Evolutionary conservation across 2,113 vertebrate genomes (phyloP).

Genomic region (Sisor rabdophorus): DNA sequence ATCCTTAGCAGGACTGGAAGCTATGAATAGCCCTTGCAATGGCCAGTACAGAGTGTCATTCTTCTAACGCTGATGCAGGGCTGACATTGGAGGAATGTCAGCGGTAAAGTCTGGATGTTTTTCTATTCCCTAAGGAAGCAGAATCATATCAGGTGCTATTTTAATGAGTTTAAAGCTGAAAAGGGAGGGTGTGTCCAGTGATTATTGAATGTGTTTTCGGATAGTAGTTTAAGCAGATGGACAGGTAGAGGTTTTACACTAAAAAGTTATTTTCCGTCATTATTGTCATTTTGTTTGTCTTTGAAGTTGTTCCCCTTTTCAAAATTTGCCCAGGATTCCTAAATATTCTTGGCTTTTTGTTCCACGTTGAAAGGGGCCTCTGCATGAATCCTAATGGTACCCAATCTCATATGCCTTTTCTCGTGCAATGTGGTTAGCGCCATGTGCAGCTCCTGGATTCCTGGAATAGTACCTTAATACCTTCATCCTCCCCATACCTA

Average conservation of each 20-base stretch:
- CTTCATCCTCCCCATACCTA: constrained; percentile 28
- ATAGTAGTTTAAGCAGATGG: constrained; percentile 63
- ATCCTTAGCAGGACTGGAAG: constrained; percentile 54
- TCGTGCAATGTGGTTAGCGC: constrained; percentile 48
- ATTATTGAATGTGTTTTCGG: constrained; percentile 53
- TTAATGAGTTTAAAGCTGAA: constrained; percentile 70
- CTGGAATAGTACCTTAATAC: constrained; percentile 62
- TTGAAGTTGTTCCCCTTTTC: constrained; percentile 65
- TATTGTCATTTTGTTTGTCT: constrained; percentile 71
- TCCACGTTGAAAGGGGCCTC: constrained; percentile 42
- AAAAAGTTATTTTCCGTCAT: constrained; percentile 51
- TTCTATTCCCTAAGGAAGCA: constrained; percentile 67
- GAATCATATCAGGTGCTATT: constrained; percentile 71
- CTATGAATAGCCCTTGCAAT: constrained; percentile 71
- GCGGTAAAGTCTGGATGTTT: constrained; percentile 65
- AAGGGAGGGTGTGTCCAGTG: constrained; percentile 61
- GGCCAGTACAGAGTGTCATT: constrained; percentile 70
- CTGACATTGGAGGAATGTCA: constrained; percentile 61
- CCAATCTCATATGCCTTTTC: constrained; percentile 49
- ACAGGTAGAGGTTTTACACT: background rate
- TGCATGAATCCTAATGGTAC: constrained; percentile 59
- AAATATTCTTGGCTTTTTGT: constrained; percentile 59
- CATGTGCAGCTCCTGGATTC: constrained; percentile 62
- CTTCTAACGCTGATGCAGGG: constrained; percentile 66
- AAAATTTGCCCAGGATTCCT: constrained; percentile 71